Evolutionary conservation across 2,113 vertebrate genomes (phyloP).

Genomic region (Dendrocopos noguchii): DNA sequence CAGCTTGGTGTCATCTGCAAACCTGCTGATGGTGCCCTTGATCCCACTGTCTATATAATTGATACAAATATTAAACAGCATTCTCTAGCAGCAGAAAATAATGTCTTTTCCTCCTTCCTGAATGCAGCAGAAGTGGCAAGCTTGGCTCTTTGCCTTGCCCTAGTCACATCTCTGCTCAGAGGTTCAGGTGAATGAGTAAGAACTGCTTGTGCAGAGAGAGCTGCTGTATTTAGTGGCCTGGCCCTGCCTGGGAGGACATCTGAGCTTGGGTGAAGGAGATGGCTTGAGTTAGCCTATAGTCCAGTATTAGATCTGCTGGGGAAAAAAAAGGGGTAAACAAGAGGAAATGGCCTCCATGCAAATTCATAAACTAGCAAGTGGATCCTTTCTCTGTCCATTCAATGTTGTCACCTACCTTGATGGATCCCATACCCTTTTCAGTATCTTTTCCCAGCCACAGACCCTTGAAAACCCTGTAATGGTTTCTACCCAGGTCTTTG

Average conservation of each 20-base stretch:
- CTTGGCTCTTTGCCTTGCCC: conserved; percentile 24
- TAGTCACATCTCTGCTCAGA: neutral
- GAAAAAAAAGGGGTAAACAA: neutral
- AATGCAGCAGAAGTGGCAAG: conserved; percentile 19
- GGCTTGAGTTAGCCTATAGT: neutral
- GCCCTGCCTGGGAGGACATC: neutral
- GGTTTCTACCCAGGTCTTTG: neutral
- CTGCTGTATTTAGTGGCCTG: neutral
- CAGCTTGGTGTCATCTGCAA: too few species aligned
- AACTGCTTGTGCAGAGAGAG: neutral
- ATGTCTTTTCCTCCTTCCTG: conserved; percentile 2
- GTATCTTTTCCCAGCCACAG: neutral
- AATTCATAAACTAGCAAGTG: neutral
- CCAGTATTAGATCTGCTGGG: neutral
- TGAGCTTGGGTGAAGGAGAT: neutral
- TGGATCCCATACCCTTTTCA: neutral
- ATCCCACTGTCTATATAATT: too few species aligned
- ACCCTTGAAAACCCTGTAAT: neutral
- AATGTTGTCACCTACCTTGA: neutral
- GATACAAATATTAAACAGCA: too few species aligned
- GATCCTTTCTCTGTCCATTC: neutral
- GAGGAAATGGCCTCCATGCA: neutral
- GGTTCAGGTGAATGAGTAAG: conserved; percentile 13
- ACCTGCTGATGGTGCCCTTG: too few species aligned
- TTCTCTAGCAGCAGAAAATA: neutral